These are phyloP conservation scores for Solenopsis fugax DNA, from an alignment of 1,140 invertebrate genomes.

Conservation along the genomic window DNA sequence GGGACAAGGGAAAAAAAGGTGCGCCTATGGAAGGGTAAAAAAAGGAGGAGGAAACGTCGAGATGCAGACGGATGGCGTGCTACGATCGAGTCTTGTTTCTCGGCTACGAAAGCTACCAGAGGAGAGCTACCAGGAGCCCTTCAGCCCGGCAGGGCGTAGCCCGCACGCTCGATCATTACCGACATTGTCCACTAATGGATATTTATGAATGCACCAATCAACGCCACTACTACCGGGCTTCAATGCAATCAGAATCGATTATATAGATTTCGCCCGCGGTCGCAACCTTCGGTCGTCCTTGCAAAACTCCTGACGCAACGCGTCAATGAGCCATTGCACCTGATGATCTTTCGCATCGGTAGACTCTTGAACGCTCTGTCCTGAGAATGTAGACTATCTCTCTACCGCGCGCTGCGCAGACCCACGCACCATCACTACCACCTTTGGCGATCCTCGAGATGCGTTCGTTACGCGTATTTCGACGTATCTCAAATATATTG, in stretches of 20 bases:
- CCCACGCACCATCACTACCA: background rate
- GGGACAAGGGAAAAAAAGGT: conserved; percentile 44
- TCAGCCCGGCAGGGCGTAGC: conserved; percentile 82
- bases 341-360: conserved; percentile 51
- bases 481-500: conserved; percentile 29
- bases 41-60: conserved; percentile 54
- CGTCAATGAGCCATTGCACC: conserved; percentile 45
- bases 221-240: conserved; percentile 85
- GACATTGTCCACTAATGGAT: conserved; percentile 86
- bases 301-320: conserved; percentile 46
- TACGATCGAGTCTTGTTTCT: conserved; percentile 77
- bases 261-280: conserved; percentile 79
- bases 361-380: conserved; percentile 17
- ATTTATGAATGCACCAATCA: conserved; percentile 87
- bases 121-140: conserved; percentile 77
- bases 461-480: conserved; percentile 15
- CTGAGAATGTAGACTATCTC: conserved; percentile 7
- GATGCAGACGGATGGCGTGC: conserved; percentile 75
- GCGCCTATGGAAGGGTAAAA: conserved; percentile 63
- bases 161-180: conserved; percentile 85
- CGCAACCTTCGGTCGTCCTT: conserved; percentile 73
- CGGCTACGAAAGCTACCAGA: conserved; percentile 73
- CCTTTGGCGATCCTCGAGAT: background rate
- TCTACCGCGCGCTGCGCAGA: background rate
- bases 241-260: conserved; percentile 87